phyloP scores from a whole-genome alignment of 1,140 invertebrate species.

The Calephelis nemesis region DNA sequence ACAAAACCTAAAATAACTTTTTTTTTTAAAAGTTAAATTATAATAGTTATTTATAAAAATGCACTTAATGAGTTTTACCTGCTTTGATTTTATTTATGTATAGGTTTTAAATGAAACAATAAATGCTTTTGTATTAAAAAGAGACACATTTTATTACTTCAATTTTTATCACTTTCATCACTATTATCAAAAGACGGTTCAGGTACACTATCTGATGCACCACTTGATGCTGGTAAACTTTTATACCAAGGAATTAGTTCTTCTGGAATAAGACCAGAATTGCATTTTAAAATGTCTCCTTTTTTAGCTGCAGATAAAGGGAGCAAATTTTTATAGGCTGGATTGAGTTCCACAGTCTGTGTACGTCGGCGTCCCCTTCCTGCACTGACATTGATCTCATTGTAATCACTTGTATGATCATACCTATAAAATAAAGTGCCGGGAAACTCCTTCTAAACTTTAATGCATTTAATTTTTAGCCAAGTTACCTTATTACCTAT shows the following conservation, averaged over 20 bases:
- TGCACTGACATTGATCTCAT: slow-evolving; percentile 7
- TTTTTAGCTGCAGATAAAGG: slow-evolving; percentile 1
- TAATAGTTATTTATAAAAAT: slow-evolving; percentile 6
- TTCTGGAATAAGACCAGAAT: slow-evolving; percentile 3
- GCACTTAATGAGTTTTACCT: slow-evolving; percentile 4
- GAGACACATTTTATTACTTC: slow-evolving; percentile 5
- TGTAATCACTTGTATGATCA: slow-evolving; percentile 9
- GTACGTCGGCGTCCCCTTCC: not conserved
- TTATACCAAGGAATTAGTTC: slow-evolving; percentile 4
- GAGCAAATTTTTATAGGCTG: slow-evolving; percentile 5
- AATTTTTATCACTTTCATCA: not conserved
- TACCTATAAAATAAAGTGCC: slow-evolving; percentile 3
- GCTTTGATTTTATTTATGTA: not conserved
- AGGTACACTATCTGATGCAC: slow-evolving; percentile 2
- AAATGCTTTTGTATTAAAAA: not conserved
- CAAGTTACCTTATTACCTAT: slow-evolving; percentile 3
- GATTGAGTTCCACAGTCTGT: not conserved
- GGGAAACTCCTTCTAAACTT: slow-evolving; percentile 2
- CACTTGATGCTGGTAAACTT: not conserved
- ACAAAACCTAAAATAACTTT: slow-evolving; percentile 6
- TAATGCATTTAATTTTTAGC: slow-evolving; percentile 1
- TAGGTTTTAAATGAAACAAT: not conserved
- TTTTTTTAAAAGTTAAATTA: not conserved
- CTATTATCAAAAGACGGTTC: not conserved
- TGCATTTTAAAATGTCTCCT: slow-evolving; percentile 10